A percentile compares a stretch with the other conserved stretches of the same genome.
Conservation (phyloP, 2,797 vertebrate genomes). For the Rhinella marina region DNA sequence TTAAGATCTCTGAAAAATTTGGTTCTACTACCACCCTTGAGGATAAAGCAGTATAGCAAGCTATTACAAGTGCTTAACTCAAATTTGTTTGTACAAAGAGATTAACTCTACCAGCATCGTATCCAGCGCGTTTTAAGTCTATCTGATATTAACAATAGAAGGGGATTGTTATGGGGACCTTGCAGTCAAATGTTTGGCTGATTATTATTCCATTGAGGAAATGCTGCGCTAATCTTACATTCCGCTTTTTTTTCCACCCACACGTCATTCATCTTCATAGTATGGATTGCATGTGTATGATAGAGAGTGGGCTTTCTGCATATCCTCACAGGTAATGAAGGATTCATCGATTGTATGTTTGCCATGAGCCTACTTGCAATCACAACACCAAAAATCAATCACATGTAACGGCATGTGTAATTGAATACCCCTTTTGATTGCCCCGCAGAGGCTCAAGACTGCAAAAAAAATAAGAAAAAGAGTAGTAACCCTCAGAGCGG, state of each 20-base stretch:
- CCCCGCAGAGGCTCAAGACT: slow-evolving; percentile 20
- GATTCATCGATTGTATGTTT: slow-evolving; percentile 59
- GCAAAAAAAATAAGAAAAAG: not conserved
- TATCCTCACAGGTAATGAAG: slow-evolving; percentile 53
- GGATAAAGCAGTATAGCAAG: not conserved
- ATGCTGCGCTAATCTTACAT: slow-evolving; percentile 19
- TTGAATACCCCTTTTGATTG: slow-evolving; percentile 51
- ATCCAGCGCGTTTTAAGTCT: not conserved
- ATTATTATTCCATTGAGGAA: slow-evolving; percentile 15
- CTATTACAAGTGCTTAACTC: slow-evolving; percentile 26
- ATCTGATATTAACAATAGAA: slow-evolving; percentile 9
- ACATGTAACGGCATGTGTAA: slow-evolving; percentile 52
- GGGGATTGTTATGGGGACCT: not conserved
- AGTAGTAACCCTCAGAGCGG: not conserved
- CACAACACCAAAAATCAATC: slow-evolving; percentile 51
- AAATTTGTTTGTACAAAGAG: slow-evolving; percentile 16
- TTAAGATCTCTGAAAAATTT: slow-evolving; percentile 13
- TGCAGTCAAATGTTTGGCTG: not conserved
- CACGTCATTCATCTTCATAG: slow-evolving; percentile 31
- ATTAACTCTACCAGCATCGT: slow-evolving; percentile 26
- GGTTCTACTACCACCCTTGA: slow-evolving; percentile 7
- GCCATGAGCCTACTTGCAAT: slow-evolving; percentile 41
- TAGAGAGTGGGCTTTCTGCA: slow-evolving; percentile 28
- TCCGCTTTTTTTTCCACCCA: not conserved
- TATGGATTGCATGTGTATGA: slow-evolving; percentile 19